phyloP scores from a whole-genome alignment of 2,888 invertebrate genomes.

The Melieria picta region DNA sequence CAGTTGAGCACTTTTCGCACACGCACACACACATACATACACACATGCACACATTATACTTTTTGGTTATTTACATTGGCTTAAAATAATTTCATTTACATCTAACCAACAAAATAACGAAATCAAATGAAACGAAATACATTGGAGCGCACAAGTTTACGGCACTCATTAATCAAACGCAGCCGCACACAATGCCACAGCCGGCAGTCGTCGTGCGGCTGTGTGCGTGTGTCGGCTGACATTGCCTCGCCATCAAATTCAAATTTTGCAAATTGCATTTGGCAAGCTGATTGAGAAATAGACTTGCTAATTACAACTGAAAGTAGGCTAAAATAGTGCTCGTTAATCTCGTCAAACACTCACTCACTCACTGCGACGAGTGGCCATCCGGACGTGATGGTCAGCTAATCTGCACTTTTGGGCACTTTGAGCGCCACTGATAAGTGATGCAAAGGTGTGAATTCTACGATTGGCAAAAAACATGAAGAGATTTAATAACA shows the following conservation, averaged over 20 bases:
- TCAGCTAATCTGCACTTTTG: too few relatives aligned
- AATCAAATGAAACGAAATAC: slow-evolving; percentile 16
- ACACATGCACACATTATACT: background rate
- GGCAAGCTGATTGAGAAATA: slow-evolving; percentile 28
- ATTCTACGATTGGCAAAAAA: too few relatives aligned
- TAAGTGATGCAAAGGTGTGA: too few relatives aligned
- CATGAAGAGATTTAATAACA: too few relatives aligned
- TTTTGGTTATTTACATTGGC: background rate
- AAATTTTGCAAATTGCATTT: slow-evolving; percentile 26
- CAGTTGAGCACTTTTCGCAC: too few relatives aligned
- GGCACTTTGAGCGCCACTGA: too few relatives aligned
- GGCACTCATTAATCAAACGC: slow-evolving; percentile 22
- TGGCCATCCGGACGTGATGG: slow-evolving; percentile 5
- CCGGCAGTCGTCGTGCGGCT: slow-evolving; percentile 13
- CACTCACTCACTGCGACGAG: background rate
- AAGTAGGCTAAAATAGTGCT: slow-evolving; percentile 31
- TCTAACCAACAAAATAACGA: slow-evolving; percentile 14
- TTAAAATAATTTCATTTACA: slow-evolving; percentile 19
- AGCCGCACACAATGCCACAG: background rate
- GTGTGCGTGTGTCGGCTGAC: too few relatives aligned
- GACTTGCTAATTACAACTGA: slow-evolving; percentile 28
- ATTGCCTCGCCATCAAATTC: slow-evolving; percentile 14
- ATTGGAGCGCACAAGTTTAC: slow-evolving; percentile 23
- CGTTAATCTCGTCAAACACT: slow-evolving; percentile 13
- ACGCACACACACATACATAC: background rate